Base-by-base conservation (phyloP, 2,888 invertebrate genomes). In the Drosophila macrospina region DNA sequence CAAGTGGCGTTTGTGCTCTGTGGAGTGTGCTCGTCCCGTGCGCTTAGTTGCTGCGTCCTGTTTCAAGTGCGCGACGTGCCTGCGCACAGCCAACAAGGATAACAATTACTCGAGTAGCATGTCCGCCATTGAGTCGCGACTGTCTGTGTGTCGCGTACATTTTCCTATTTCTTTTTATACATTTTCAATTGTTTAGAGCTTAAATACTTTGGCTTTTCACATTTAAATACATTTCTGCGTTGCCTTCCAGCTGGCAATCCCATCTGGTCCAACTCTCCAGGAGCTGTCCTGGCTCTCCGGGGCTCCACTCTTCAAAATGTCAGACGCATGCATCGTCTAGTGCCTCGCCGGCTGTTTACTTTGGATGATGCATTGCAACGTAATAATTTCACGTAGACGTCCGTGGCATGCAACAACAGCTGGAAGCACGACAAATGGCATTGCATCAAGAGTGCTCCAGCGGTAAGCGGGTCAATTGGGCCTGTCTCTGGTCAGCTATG, bases 81-180 rank as follows among this genome's bases (percentile, higher is more conserved):
- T 80, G 80, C 65, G 88, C 89, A 89, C 82, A 75, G 69, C 70
- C 77, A 81, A 73, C 84, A 78, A 84, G 89, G 89, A 89, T 89
- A 90, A 89, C 89, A 89, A 89, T 89, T 86, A 86, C 77, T 85
- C 73, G 68, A 77, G 86, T 68, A 68, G 72, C 75, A 51, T 76
- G 76, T 78, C 75, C 77, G 62, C 71, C 76, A 76, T 52, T 60
- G 16, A 28, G 44, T 63, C 47, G 15, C 42, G 15, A 45, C 50
- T 60, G 30, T 61, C 60, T 67, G 45, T 56, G 37, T 37, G 39
- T 28, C 32, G 13, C 16, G 44, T 16, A 16, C 15, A 28, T 13
- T 16, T 47, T 60, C 13, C 30, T 7, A 30, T 52, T 68, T 30
- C 54, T 60, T 67, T 63, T 67, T 72, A 47, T 70, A 77, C 72